phyloP scores from a whole-genome alignment of 2,797 vertebrate species.

The Monodelphis domestica region DNA sequence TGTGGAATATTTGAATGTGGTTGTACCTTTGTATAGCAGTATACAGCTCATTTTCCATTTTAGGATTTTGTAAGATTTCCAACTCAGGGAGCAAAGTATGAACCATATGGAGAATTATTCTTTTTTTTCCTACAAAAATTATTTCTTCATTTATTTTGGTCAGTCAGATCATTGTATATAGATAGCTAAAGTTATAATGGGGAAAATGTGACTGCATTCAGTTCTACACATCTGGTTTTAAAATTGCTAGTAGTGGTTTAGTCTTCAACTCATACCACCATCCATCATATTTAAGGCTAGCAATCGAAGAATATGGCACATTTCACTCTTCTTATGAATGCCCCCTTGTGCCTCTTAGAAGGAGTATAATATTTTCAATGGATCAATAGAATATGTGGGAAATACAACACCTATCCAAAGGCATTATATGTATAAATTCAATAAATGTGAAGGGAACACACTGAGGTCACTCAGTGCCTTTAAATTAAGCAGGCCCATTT shows the following conservation, averaged over 20 bases:
- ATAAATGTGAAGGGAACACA: conserved; percentile 57
- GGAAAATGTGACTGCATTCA: conserved; percentile 22
- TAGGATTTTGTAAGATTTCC: background rate
- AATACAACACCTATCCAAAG: conserved; percentile 63
- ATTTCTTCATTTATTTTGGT: background rate
- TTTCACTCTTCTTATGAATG: conserved; percentile 54
- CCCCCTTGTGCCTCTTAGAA: conserved; percentile 53
- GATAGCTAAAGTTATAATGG: background rate
- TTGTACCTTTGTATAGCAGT: background rate
- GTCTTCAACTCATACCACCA: conserved; percentile 21
- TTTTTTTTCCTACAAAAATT: background rate
- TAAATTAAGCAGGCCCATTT: conserved; percentile 69
- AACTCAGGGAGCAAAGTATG: background rate
- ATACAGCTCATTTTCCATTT: background rate
- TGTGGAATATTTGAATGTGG: background rate
- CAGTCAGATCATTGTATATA: background rate
- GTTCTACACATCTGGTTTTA: conserved; percentile 19
- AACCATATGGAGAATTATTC: background rate
- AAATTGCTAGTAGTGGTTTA: conserved; percentile 15
- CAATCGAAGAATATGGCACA: conserved; percentile 46
- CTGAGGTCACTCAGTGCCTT: conserved; percentile 58
- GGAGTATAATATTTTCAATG: conserved; percentile 75
- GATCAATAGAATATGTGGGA: conserved; percentile 65
- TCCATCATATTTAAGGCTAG: conserved; percentile 52
- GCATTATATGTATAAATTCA: conserved; percentile 63